Base-by-base conservation (phyloP, 2,888 invertebrate genomes). In the Yponomeuta malinellus region DNA sequence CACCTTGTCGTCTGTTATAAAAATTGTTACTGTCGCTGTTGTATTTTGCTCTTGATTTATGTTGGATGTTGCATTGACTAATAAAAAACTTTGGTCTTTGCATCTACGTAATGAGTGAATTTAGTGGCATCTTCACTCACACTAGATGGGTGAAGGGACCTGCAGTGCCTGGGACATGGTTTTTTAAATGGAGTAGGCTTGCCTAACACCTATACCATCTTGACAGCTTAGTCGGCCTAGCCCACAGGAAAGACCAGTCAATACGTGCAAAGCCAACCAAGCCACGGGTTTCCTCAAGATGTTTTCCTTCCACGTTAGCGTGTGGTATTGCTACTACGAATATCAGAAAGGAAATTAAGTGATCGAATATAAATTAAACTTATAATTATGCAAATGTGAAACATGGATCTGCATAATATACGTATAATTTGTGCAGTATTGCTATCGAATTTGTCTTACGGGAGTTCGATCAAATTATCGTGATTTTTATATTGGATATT, bases 1-100 rank as follows among this genome's bases (percentile, higher is more conserved):
- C 68, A 68, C 68, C 48, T 68, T 68, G 68, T 65, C 67, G n/a
- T 37, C 68, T 33, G 10, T 64, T 64, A 31, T 63, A 15, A 23
- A 63, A 15, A 63, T 63, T 23, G 23, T 23, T 23, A 15, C 2
- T 37, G 2, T 43, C 8, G 43, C 8, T 43, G 52, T 59, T 15
- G 12, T 52, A 12, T 2, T 52, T 12, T 52, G 52, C 10, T 52
- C 10, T 52, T 52, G 52, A 12, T 59, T 59, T 59, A 65, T 31
- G 65, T 65, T 29, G 1, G 29, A 65, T 65, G n/a, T 31, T 29
- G 29, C 12, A 31, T 65, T 29, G 29, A 65, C 6, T 23, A 23
- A 23, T 23, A 23, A 23, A 23, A 23, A 23, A 23, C 23, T 23
- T 23, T 23, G 23, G 23, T 1, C 23, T 23, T 23, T 23, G 23